phyloP scores from a whole-genome alignment of 2,113 vertebrate species.

The Chamaea fasciata region DNA sequence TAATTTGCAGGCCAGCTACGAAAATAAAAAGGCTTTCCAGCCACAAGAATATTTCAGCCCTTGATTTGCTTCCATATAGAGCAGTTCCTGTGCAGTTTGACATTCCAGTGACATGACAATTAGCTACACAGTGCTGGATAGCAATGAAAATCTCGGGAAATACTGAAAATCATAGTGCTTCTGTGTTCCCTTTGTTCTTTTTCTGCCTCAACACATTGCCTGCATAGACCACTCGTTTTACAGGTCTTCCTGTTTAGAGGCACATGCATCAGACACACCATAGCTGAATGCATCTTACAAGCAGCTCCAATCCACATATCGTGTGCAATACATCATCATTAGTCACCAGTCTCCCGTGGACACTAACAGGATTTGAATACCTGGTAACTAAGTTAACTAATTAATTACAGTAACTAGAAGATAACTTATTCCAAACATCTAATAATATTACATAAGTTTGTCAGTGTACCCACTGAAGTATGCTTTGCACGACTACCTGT shows the following conservation, averaged over 20 bases:
- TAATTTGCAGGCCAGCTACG: not conserved
- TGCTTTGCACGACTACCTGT: not conserved
- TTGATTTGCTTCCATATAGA: not conserved
- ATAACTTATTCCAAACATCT: not conserved
- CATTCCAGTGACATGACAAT: not conserved
- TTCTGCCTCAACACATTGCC: not conserved
- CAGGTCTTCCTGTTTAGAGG: not conserved
- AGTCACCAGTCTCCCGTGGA: not conserved
- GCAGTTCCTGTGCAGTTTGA: not conserved
- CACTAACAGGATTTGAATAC: not conserved
- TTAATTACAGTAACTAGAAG: not conserved
- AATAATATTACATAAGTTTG: not conserved
- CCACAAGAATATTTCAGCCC: not conserved
- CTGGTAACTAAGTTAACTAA: not conserved
- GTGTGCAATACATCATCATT: not conserved
- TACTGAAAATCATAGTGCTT: not conserved
- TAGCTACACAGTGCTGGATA: not conserved
- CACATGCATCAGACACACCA: not conserved
- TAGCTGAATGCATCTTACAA: not conserved
- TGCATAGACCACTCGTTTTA: not conserved
- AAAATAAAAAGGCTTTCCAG: not conserved
- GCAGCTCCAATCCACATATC: not conserved
- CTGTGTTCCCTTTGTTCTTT: not conserved
- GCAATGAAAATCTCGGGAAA: not conserved
- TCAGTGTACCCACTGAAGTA: not conserved